Percentiles rank a stretch among this genome's conserved stretches.
phyloP scores from a whole-genome alignment of 2,113 vertebrate species.

The Acanthochromis polyacanthus region DNA sequence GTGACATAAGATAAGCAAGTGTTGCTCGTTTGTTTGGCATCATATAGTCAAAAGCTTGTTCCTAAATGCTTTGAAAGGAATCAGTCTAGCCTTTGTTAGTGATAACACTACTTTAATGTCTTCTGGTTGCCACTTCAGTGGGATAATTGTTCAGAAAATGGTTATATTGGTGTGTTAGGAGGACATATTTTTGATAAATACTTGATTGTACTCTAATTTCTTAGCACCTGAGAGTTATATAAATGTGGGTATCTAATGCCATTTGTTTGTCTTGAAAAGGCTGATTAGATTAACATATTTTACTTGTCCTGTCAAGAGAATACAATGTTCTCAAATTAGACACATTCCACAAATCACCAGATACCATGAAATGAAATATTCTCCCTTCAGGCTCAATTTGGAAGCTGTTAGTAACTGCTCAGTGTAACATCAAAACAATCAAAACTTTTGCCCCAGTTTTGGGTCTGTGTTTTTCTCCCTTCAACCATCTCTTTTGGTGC shows the following conservation, averaged over 20 bases:
- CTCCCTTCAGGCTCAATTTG: slow-evolving; percentile 56
- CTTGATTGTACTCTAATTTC: slow-evolving; percentile 1
- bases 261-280: slow-evolving; percentile 35
- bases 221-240: slow-evolving; percentile 4
- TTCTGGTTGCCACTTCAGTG: neutral
- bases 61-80: slow-evolving; percentile 27
- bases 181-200: slow-evolving; percentile 1
- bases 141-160: slow-evolving; percentile 10
- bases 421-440: slow-evolving; percentile 67
- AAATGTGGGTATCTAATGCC: slow-evolving; percentile 26
- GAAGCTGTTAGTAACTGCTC: slow-evolving; percentile 36
- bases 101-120: slow-evolving; percentile 15
- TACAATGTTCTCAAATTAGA: slow-evolving; percentile 48
- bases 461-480: slow-evolving; percentile 53
- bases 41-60: slow-evolving; percentile 1
- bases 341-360: slow-evolving; percentile 40
- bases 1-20: slow-evolving; percentile 11
- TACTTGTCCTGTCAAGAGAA: slow-evolving; percentile 28
- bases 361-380: slow-evolving; percentile 50
- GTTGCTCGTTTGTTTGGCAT: slow-evolving; percentile 22
- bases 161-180: slow-evolving; percentile 1
- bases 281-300: slow-evolving; percentile 43
- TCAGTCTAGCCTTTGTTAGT: slow-evolving; percentile 15
- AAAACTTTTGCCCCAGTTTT: slow-evolving; percentile 76
- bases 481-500: slow-evolving; percentile 67